Conservation (phyloP, 2,797 vertebrate species). For the Sylvilagus floridanus region DNA sequence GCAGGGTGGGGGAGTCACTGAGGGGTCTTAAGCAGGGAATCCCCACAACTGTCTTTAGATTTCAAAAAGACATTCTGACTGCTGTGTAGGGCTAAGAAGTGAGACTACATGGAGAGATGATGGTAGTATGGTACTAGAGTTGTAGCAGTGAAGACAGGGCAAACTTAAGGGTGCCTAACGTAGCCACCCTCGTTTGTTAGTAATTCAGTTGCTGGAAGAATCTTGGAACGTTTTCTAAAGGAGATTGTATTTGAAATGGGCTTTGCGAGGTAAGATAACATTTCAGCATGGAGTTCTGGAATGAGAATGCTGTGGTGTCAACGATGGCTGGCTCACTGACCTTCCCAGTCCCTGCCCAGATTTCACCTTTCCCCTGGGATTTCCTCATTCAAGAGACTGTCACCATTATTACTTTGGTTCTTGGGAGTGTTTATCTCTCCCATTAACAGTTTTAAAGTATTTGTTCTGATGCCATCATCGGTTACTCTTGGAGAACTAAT, state of each 20-base stretch:
- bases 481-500: neutral
- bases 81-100: neutral
- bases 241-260: neutral
- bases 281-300: neutral
- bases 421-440: neutral
- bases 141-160: neutral
- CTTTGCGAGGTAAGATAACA: neutral
- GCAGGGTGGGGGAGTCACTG: neutral
- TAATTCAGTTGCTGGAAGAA: neutral
- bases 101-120: neutral
- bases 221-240: neutral
- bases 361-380: neutral
- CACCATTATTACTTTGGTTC: neutral
- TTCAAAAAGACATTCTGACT: neutral
- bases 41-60: neutral
- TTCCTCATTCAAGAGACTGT: conserved; percentile 20
- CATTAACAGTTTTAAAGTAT: neutral
- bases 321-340: neutral
- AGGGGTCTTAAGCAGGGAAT: neutral
- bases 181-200: neutral
- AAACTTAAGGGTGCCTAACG: neutral
- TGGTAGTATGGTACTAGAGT: neutral
- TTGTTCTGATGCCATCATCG: neutral
- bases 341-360: neutral
- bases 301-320: neutral